phyloP scores from a whole-genome alignment of 2,113 vertebrate genomes.

The Polypterus bichir region DNA sequence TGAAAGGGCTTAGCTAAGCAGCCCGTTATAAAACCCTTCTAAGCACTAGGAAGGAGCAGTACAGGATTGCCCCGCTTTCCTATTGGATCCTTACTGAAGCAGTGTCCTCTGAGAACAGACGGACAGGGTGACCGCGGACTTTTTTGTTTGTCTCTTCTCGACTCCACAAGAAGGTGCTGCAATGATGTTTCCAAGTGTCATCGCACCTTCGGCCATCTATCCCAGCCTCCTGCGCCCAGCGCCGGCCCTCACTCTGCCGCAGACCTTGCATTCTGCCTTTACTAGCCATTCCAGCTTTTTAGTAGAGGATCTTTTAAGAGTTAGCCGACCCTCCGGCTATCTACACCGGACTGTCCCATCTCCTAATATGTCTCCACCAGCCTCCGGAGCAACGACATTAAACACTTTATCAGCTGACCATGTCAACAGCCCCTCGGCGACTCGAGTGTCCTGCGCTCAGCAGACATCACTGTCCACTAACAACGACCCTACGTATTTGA shows the following conservation, averaged over 20 bases:
- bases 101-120: slow-evolving; percentile 23
- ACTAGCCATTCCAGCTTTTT: slow-evolving; percentile 73
- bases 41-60: slow-evolving; percentile 43
- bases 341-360: slow-evolving; percentile 54
- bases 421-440: slow-evolving; percentile 18
- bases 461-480: slow-evolving; percentile 34
- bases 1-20: slow-evolving; percentile 53
- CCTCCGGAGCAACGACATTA: slow-evolving; percentile 32
- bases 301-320: slow-evolving; percentile 78
- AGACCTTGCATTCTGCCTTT: slow-evolving; percentile 62
- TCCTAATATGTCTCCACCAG: slow-evolving; percentile 45
- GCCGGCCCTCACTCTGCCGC: slow-evolving; percentile 64
- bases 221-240: slow-evolving; percentile 70
- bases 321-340: slow-evolving; percentile 62
- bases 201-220: slow-evolving; percentile 75
- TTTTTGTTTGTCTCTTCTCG: slow-evolving; percentile 3
- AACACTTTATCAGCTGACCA: slow-evolving; percentile 45
- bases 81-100: slow-evolving; percentile 35
- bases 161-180: slow-evolving; percentile 26
- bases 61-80: slow-evolving; percentile 33
- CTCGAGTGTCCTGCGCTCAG: slow-evolving; percentile 43
- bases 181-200: slow-evolving; percentile 85
- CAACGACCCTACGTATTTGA: slow-evolving; percentile 66
- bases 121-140: slow-evolving; percentile 13
- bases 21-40: slow-evolving; percentile 72